These are phyloP conservation scores for Coendou prehensilis DNA, from an alignment of 2,797 vertebrate genomes.

Conservation along the genomic window DNA sequence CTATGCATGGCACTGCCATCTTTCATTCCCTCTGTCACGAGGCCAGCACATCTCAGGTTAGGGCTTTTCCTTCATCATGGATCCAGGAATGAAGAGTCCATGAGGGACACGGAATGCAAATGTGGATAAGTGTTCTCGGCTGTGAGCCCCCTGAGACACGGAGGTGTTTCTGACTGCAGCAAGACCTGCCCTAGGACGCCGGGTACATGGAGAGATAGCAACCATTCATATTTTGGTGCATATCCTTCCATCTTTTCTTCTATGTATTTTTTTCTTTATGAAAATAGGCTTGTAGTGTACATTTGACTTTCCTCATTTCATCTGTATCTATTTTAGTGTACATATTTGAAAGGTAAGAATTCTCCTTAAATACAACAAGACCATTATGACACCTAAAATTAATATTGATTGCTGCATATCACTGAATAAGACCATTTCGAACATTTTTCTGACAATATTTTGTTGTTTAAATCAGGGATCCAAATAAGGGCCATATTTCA, in stretches of 20 bases:
- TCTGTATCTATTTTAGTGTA: neutral
- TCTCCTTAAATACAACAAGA: slow-evolving; percentile 19
- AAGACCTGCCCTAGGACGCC: neutral
- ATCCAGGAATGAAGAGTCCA: neutral
- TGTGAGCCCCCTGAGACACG: neutral
- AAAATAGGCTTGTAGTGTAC: slow-evolving; percentile 31
- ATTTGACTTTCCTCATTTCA: slow-evolving; percentile 28
- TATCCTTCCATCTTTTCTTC: neutral
- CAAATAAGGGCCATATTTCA: neutral
- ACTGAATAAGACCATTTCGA: neutral
- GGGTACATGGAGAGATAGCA: neutral
- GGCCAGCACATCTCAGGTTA: neutral
- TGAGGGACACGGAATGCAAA: neutral
- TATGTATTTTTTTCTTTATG: neutral
- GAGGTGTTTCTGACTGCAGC: neutral
- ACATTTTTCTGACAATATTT: slow-evolving; percentile 4
- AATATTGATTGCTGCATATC: slow-evolving; percentile 29
- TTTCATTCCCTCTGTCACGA: neutral
- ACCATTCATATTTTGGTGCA: neutral
- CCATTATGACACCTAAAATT: slow-evolving; percentile 31
- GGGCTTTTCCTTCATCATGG: neutral
- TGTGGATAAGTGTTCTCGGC: neutral
- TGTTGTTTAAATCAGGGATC: neutral
- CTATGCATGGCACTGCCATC: neutral
- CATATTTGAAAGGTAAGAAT: slow-evolving; percentile 10